phyloP scores from a whole-genome alignment of 2,888 invertebrate species.

The Corythucha ciliata region DNA sequence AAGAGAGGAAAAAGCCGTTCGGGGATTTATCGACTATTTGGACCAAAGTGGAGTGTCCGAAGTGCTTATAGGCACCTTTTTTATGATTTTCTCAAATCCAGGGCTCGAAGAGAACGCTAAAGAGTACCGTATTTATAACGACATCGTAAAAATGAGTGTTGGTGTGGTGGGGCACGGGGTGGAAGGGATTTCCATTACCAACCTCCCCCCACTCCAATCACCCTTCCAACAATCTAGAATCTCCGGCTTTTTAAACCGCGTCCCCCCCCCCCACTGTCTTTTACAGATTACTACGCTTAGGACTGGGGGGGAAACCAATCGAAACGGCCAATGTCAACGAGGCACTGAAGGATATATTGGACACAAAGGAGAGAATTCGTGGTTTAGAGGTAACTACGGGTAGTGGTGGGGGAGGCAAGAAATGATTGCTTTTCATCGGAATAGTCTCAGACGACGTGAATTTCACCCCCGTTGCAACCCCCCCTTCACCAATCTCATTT shows the following conservation, averaged over 20 bases:
- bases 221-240: no score
- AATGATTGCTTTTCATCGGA: neutral
- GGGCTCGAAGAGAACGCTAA: slow-evolving; percentile 21
- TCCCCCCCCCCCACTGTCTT: no score
- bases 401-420: neutral
- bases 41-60: slow-evolving; percentile 20
- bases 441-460: no score
- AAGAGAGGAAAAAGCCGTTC: slow-evolving; percentile 15
- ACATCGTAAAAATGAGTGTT: no score
- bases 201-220: no score
- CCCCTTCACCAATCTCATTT: no score
- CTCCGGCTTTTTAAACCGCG: no score
- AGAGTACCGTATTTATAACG: no score
- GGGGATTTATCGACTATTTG: slow-evolving; percentile 18
- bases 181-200: no score
- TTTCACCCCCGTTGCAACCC: no score
- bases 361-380: slow-evolving; percentile 19
- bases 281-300: slow-evolving; percentile 15
- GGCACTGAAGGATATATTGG: slow-evolving; percentile 19
- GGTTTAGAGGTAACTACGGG: slow-evolving; percentile 10
- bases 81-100: slow-evolving; percentile 20
- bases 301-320: slow-evolving; percentile 20
- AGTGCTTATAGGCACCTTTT: slow-evolving; percentile 18
- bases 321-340: slow-evolving; percentile 21
- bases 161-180: no score